A percentile compares a stretch with the other conserved stretches of the same genome.
Evolutionary conservation across 1,140 invertebrate genomes (phyloP).

Genomic region (Pseudomyrmex concolor): DNA sequence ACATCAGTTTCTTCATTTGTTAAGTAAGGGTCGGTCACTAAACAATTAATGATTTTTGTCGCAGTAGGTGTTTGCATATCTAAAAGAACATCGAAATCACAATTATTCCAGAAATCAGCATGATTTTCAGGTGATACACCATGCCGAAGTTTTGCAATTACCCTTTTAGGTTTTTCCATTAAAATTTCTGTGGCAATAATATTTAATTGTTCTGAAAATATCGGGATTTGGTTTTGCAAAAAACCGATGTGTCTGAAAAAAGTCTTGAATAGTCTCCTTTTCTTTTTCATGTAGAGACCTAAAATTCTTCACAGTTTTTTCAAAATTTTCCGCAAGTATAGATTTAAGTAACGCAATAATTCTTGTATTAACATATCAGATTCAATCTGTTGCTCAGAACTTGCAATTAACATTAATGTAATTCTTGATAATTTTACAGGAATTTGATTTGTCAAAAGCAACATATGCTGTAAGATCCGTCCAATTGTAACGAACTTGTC

Average conservation of each 20-base stretch:
- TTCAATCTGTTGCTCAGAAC: too few relatives aligned
- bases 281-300: too few relatives aligned
- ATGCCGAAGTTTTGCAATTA: conserved; percentile 6
- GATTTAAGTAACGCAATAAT: too few relatives aligned
- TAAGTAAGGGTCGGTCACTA: neutral
- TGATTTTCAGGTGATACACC: conserved; percentile 7
- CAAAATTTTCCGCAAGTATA: too few relatives aligned
- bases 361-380: too few relatives aligned
- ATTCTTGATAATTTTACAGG: conserved; percentile 11
- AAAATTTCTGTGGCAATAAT: conserved; percentile 12
- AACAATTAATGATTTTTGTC: conserved; percentile 1
- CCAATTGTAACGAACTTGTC: neutral
- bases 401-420: conserved; percentile 20
- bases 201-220: neutral
- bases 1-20: conserved; percentile 17
- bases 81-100: neutral
- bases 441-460: neutral
- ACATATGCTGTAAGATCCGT: conserved; percentile 24
- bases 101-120: conserved; percentile 17
- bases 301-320: too few relatives aligned
- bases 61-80: conserved; percentile 10
- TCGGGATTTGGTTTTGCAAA: neutral
- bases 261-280: too few relatives aligned
- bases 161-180: neutral
- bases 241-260: too few relatives aligned